Evolutionary conservation across 2,888 invertebrate species (phyloP).

Genomic region (Eupithecia inturbata): DNA sequence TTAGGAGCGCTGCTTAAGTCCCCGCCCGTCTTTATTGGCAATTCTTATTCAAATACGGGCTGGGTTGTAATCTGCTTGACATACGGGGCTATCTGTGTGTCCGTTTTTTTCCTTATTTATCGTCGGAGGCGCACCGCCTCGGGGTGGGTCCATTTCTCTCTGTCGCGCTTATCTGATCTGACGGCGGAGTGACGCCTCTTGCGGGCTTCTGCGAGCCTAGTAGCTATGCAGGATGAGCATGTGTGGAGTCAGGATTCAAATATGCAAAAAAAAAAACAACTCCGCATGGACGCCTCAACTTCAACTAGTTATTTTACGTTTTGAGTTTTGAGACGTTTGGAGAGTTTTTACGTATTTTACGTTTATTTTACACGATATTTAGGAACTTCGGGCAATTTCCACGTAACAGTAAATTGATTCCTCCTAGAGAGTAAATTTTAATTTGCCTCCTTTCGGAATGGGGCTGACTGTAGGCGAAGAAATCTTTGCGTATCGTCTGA

Average conservation of each 20-base stretch:
- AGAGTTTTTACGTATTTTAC: too few relatives aligned
- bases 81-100: slow-evolving; percentile 75
- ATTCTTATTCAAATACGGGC: slow-evolving; percentile 81
- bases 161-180: slow-evolving; percentile 81
- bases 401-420: background rate
- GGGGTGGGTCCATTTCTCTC: slow-evolving; percentile 77
- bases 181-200: slow-evolving; percentile 75
- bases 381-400: background rate
- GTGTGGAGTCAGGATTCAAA: slow-evolving; percentile 25
- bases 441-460: background rate
- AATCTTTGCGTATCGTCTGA: slow-evolving; percentile 11
- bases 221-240: slow-evolving; percentile 53
- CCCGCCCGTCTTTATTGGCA: slow-evolving; percentile 70
- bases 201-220: slow-evolving; percentile 64
- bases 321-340: too few relatives aligned
- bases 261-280: background rate
- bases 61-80: slow-evolving; percentile 76
- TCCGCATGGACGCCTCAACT: background rate
- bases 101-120: slow-evolving; percentile 78
- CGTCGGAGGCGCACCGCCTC: slow-evolving; percentile 52
- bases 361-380: too few relatives aligned
- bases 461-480: background rate
- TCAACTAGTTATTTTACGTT: background rate
- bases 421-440: background rate
- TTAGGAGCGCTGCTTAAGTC: slow-evolving; percentile 64